A percentile compares a stretch with the other conserved stretches of the same genome.
These are phyloP conservation scores for Coracopsis vasa DNA, from an alignment of 2,113 vertebrate species.

Conservation along the genomic window DNA sequence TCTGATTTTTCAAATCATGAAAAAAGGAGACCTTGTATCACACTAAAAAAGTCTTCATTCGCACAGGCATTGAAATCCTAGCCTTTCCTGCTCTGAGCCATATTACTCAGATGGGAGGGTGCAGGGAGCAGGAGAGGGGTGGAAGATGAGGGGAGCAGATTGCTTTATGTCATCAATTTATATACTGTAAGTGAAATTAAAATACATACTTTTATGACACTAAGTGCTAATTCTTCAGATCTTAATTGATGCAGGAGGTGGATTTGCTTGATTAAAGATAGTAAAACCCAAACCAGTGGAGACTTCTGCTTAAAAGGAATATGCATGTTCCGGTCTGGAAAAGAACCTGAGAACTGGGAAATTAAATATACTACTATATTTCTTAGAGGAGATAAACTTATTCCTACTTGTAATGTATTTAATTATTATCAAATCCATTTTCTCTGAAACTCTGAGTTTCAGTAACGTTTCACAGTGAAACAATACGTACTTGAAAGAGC, in stretches of 20 bases:
- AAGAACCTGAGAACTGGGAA: not conserved
- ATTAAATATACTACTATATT: slow-evolving; percentile 3
- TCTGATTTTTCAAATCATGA: not conserved
- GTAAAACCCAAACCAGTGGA: slow-evolving; percentile 6
- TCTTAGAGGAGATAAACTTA: slow-evolving; percentile 6
- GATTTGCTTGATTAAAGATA: slow-evolving; percentile 44
- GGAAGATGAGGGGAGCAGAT: not conserved
- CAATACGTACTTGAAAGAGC: not conserved
- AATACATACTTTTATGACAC: slow-evolving; percentile 19
- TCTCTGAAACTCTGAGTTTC: not conserved
- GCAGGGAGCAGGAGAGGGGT: not conserved
- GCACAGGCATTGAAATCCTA: slow-evolving; percentile 14
- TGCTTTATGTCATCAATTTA: slow-evolving; percentile 33
- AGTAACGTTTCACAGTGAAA: not conserved
- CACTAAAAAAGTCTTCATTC: not conserved
- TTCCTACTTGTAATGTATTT: not conserved
- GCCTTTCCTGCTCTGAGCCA: slow-evolving; percentile 15
- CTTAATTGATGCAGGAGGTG: slow-evolving; percentile 21
- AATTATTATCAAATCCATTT: not conserved
- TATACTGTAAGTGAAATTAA: slow-evolving; percentile 22
- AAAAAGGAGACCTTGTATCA: not conserved
- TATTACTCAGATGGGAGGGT: slow-evolving; percentile 1
- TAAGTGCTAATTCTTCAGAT: slow-evolving; percentile 51
- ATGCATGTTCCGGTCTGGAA: not conserved
- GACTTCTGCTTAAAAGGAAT: slow-evolving; percentile 7